Evolutionary conservation across 2,113 vertebrate genomes (phyloP), one percentile per base, ranked within the genome.

Genomic region (Silurus asotus): DNA sequence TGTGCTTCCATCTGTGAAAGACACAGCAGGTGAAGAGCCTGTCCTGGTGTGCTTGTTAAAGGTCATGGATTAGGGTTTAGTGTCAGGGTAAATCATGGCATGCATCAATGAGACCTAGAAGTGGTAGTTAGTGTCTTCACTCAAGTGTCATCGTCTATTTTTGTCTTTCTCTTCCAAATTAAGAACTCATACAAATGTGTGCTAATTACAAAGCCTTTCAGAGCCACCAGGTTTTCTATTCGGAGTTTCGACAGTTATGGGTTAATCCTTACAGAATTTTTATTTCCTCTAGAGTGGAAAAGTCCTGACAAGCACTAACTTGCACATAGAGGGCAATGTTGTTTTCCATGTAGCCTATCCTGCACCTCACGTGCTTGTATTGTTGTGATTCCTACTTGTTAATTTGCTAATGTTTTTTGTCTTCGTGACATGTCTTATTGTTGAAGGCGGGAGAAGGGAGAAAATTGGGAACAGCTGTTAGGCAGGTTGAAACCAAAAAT

Each of bases 381-480:
- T 90, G 82, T 87, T 87, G 86, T 88, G 83, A 82, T 87, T 82
- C 77, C 76, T 84, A 85, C 80, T 82, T 77, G 76, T 69, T 84
- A 70, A 88, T 87, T 88, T 90, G 53, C 65, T 82, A 84, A 75
- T 78, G 76, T 89, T 86, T 87, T 85, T 85, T 89, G 19, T 51
- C 86, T 89, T 25, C 51, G 79, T 91, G 90, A 91, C 88, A 90
- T 90, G 88, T 89, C 87, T 92, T 78, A 86, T 89, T 89, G 87
- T 81, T 82, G 56, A 69, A 76, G 77, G 78, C 86, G 67, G 83
- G 83, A 37, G 59, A 85, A 83, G 13, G 17, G 82, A 82, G 82
- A 88, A 89, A 92, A 37, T 86, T 78, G 81, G 83, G 88, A 91
- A 89, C 90, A 92, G 90, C 88, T 91, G 92, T 86, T 86, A 59